These are phyloP conservation scores for Schmidtea mediterranea DNA, from an alignment of 1,140 invertebrate species.

Conservation along the genomic window DNA sequence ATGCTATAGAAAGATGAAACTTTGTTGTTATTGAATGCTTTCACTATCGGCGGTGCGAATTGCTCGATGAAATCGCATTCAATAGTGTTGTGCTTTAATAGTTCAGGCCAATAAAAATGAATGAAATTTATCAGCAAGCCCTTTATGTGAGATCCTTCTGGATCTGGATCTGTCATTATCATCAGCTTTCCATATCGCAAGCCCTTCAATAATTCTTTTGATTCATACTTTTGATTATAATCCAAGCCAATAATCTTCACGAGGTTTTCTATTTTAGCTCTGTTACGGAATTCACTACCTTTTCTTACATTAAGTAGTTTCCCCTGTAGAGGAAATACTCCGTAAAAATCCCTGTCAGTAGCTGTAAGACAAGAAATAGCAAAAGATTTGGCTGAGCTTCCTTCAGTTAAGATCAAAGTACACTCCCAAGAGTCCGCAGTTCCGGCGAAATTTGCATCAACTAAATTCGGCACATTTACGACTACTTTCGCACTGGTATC, in stretches of 20 bases:
- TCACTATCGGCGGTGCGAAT: slow-evolving; percentile 97
- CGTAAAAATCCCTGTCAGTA: slow-evolving; percentile 76
- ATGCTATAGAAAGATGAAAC: too few species aligned
- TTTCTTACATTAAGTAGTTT: slow-evolving; percentile 94
- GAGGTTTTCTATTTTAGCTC: slow-evolving; percentile 85
- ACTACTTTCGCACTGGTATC: too few species aligned
- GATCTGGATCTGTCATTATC: slow-evolving; percentile 99
- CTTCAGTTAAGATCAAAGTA: slow-evolving; percentile 80
- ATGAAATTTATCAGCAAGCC: too few species aligned
- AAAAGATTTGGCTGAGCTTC: slow-evolving; percentile 94
- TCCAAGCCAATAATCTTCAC: slow-evolving; percentile 76
- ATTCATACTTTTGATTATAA: slow-evolving; percentile 83
- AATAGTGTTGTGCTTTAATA: slow-evolving; percentile 53
- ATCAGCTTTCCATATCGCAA: too few species aligned
- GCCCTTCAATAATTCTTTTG: slow-evolving; percentile 59
- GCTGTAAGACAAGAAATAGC: slow-evolving; percentile 82
- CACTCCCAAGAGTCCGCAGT: slow-evolving; percentile 57
- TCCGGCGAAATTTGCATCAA: slow-evolving; percentile 94
- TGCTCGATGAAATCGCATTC: slow-evolving; percentile 77
- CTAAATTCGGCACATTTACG: slow-evolving; percentile 82
- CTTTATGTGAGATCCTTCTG: too few species aligned
- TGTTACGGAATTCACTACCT: slow-evolving; percentile 85
- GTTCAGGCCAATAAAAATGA: slow-evolving; percentile 85
- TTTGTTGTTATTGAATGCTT: slow-evolving; percentile 48
- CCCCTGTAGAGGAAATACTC: slow-evolving; percentile 86